Evolutionary conservation across 2,113 vertebrate species (phyloP).

Genomic region (Salvelinus fontinalis): DNA sequence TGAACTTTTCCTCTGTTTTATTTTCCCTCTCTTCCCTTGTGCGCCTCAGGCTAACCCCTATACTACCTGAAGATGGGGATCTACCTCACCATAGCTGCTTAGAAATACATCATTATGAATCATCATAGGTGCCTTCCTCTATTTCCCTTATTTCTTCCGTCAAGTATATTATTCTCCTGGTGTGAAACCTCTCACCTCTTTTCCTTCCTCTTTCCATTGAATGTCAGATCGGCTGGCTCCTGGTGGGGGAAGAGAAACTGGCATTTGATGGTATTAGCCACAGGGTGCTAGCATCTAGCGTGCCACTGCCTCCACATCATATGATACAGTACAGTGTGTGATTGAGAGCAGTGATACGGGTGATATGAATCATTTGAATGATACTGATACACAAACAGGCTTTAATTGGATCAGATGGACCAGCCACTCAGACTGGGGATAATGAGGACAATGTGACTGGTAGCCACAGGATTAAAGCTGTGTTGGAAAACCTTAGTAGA

Average conservation of each 20-base stretch:
- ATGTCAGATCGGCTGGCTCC: slow-evolving; percentile 20
- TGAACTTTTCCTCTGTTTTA: not conserved
- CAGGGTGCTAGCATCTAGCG: not conserved
- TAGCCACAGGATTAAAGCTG: too few species aligned
- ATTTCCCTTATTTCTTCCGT: slow-evolving; percentile 29
- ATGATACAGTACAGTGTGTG: too few species aligned
- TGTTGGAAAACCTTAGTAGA: slow-evolving; percentile 18
- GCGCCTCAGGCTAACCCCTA: slow-evolving; percentile 22
- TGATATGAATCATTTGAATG: not conserved
- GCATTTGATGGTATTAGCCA: slow-evolving; percentile 55
- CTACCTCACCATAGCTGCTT: slow-evolving; percentile 14
- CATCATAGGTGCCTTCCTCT: not conserved
- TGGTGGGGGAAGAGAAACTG: too few species aligned
- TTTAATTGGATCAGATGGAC: slow-evolving; percentile 50
- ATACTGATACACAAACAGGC: not conserved
- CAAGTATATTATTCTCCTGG: slow-evolving; percentile 32
- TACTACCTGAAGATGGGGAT: slow-evolving; percentile 22
- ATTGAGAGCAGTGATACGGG: not conserved
- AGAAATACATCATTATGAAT: slow-evolving; percentile 30
- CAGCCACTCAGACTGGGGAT: slow-evolving; percentile 25
- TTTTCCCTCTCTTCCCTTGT: slow-evolving; percentile 28
- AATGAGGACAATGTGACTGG: slow-evolving; percentile 35
- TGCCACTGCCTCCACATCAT: too few species aligned
- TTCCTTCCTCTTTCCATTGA: slow-evolving; percentile 10
- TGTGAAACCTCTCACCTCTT: slow-evolving; percentile 18